phyloP scores from a whole-genome alignment of 2,797 vertebrate species.

The Passerculus sandwichensis region DNA sequence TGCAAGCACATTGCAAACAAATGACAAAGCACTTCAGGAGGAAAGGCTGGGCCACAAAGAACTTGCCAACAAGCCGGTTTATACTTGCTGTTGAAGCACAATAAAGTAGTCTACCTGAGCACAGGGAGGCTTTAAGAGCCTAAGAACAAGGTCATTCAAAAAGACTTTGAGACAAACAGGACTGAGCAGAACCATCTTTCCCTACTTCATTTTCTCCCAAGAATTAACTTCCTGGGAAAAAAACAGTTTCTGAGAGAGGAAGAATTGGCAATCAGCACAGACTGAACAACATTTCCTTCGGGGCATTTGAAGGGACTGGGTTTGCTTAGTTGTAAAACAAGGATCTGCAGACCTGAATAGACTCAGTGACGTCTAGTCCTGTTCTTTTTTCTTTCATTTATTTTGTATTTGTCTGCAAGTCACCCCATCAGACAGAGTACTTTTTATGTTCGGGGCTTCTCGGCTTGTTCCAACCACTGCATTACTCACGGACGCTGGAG shows the following conservation, averaged over 20 bases:
- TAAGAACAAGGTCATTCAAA: conserved; percentile 46
- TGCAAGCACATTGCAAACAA: conserved; percentile 57
- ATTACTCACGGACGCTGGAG: not conserved
- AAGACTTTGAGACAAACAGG: conserved; percentile 36
- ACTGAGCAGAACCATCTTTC: not conserved
- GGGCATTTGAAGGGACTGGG: not conserved
- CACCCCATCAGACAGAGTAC: not conserved
- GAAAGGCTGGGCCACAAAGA: conserved; percentile 61
- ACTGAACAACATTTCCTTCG: not conserved
- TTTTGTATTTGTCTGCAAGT: conserved; percentile 3
- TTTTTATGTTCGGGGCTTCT: not conserved
- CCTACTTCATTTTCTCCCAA: not conserved
- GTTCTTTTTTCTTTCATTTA: conserved; percentile 1
- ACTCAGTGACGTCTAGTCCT: not conserved
- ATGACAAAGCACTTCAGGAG: conserved; percentile 63
- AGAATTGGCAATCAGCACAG: not conserved
- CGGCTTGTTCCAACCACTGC: not conserved
- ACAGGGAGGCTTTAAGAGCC: conserved; percentile 7
- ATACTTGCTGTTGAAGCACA: conserved; percentile 73
- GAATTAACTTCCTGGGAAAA: conserved; percentile 49
- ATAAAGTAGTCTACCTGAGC: conserved; percentile 43
- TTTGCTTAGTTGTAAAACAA: not conserved
- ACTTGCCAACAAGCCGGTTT: conserved; percentile 70
- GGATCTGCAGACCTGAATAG: not conserved
- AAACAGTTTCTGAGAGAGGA: not conserved